Evolutionary conservation across 1,140 invertebrate genomes (phyloP).

Genomic region (Psix sp.): DNA sequence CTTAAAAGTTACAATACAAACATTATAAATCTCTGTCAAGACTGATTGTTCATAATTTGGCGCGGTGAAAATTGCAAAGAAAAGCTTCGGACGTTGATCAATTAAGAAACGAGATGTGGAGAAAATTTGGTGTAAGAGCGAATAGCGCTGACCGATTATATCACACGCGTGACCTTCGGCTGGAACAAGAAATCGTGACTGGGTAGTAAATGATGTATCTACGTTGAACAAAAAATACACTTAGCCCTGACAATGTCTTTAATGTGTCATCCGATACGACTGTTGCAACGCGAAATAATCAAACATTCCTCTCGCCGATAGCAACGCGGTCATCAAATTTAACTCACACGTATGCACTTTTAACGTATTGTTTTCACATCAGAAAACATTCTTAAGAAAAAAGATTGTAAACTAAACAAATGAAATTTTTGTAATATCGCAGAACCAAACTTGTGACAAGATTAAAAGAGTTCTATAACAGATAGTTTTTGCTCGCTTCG

Average conservation of each 20-base stretch:
- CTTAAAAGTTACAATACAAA: too few species aligned
- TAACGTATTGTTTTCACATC: background rate
- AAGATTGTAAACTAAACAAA: too few species aligned
- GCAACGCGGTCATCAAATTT: constrained; percentile 17
- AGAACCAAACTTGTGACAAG: too few species aligned
- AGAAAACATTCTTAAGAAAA: background rate
- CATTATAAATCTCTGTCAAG: too few species aligned
- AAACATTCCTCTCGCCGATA: constrained; percentile 22
- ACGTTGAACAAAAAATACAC: constrained; percentile 13
- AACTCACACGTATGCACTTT: constrained; percentile 9
- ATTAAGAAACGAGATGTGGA: constrained; percentile 13
- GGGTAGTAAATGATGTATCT: constrained; percentile 27
- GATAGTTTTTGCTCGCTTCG: too few species aligned
- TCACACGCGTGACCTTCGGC: constrained; percentile 32
- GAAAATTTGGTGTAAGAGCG: constrained; percentile 22
- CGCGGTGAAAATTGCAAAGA: too few species aligned
- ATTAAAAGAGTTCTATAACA: too few species aligned
- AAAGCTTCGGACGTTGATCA: constrained; percentile 4
- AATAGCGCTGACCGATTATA: constrained; percentile 23
- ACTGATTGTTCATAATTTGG: too few species aligned
- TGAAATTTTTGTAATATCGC: too few species aligned
- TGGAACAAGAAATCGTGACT: constrained; percentile 30
- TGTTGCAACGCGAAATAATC: constrained; percentile 11
- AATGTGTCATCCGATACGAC: constrained; percentile 18
- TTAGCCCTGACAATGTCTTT: constrained; percentile 22